Evolutionary conservation across 2,888 invertebrate genomes (phyloP).

Genomic region (Miltochrista miniata): DNA sequence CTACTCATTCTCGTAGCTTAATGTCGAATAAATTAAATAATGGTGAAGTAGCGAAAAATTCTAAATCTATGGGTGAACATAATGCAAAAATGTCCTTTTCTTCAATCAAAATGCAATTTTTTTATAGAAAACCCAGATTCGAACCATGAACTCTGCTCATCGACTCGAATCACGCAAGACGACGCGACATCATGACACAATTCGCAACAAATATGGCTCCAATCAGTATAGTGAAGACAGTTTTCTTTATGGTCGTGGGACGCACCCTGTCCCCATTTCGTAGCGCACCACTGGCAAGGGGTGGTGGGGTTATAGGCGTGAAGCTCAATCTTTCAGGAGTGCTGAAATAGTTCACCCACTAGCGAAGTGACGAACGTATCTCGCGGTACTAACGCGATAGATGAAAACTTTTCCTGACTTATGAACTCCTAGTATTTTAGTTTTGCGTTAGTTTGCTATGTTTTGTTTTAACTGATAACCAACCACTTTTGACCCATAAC

Average conservation of each 20-base stretch:
- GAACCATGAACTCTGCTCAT: no score
- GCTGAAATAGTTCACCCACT: conserved; percentile 58
- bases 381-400: conserved; percentile 30
- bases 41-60: no score
- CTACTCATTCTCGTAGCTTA: no score
- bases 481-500: background rate
- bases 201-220: conserved; percentile 70
- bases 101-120: no score
- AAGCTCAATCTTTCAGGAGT: conserved; percentile 52
- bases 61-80: no score
- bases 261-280: conserved; percentile 78
- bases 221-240: conserved; percentile 74
- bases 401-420: background rate
- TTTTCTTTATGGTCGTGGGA: conserved; percentile 76
- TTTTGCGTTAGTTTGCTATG: background rate
- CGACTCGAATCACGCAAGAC: no score
- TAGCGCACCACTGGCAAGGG: conserved; percentile 59
- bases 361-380: conserved; percentile 58
- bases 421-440: background rate
- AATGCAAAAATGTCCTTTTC: no score
- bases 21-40: no score
- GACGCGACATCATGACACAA: conserved; percentile 41
- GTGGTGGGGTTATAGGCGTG: conserved; percentile 64
- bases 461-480: background rate
- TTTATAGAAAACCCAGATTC: no score